phyloP scores from a whole-genome alignment of 2,113 vertebrate genomes.

The Tichodroma muraria region DNA sequence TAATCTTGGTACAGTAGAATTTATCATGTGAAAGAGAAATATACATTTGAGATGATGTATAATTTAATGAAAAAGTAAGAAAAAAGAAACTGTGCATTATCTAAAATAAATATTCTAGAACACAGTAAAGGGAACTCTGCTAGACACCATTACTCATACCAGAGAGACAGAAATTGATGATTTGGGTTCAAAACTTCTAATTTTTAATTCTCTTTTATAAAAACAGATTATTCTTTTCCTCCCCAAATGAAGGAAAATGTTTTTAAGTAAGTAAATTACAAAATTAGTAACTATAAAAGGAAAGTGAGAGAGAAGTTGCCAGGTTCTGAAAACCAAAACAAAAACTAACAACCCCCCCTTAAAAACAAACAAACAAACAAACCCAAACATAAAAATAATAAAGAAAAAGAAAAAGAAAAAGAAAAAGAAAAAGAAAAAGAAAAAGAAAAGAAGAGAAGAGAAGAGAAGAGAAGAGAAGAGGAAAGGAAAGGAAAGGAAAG shows the following conservation, averaged over 20 bases:
- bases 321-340: slow-evolving; percentile 66
- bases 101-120: slow-evolving; percentile 67
- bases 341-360: background rate
- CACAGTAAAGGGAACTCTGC: slow-evolving; percentile 36
- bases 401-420: background rate
- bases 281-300: slow-evolving; percentile 69
- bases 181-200: slow-evolving; percentile 41
- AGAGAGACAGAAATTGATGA: slow-evolving; percentile 59
- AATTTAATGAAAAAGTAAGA: slow-evolving; percentile 59
- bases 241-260: background rate
- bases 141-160: slow-evolving; percentile 57
- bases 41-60: slow-evolving; percentile 68
- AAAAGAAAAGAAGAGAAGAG: no score
- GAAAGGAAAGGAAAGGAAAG: background rate
- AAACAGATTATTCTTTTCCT: background rate
- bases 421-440: background rate
- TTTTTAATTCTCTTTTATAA: background rate
- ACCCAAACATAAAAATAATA: background rate
- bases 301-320: slow-evolving; percentile 69
- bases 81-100: slow-evolving; percentile 67
- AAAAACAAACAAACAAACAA: background rate
- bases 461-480: no score
- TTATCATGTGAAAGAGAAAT: slow-evolving; percentile 69
- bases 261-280: slow-evolving; percentile 63
- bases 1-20: slow-evolving; percentile 66